Evolutionary conservation across 2,888 invertebrate genomes (phyloP).

Genomic region (Nymphalis polychloros): DNA sequence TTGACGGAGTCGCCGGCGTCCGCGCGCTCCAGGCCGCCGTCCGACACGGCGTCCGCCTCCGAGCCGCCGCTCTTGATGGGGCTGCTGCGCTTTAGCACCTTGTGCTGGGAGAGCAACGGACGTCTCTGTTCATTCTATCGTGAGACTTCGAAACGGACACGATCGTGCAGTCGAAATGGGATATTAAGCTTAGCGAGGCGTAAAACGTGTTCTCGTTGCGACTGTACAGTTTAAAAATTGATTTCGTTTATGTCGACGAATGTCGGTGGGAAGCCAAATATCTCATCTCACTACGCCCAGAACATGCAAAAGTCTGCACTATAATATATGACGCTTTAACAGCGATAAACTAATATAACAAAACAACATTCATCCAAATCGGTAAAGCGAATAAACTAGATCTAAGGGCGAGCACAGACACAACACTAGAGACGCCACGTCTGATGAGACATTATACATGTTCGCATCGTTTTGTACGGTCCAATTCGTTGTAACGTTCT

Average conservation of each 20-base stretch:
- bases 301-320: constrained; percentile 46
- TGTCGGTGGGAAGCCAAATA: constrained; percentile 14
- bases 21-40: constrained; percentile 55
- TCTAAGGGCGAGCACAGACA: constrained; percentile 34
- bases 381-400: constrained; percentile 41
- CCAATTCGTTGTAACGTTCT: background rate
- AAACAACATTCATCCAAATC: constrained; percentile 38
- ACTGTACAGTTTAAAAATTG: background rate
- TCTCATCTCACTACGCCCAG: constrained; percentile 36
- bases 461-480: background rate
- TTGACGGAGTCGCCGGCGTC: constrained; percentile 67
- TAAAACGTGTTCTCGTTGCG: background rate
- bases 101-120: constrained; percentile 50
- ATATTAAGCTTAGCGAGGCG: constrained; percentile 19
- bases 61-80: constrained; percentile 70
- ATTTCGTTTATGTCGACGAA: no score
- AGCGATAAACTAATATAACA: constrained; percentile 31
- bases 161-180: constrained; percentile 25
- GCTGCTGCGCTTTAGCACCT: constrained; percentile 69
- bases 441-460: background rate
- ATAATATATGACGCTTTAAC: constrained; percentile 39
- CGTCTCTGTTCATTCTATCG: no score
- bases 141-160: no score
- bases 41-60: constrained; percentile 62
- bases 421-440: background rate